Evolutionary conservation across 64 coral and sea anemone species (phyloP).

Genomic region (Orbicella faveolata): DNA sequence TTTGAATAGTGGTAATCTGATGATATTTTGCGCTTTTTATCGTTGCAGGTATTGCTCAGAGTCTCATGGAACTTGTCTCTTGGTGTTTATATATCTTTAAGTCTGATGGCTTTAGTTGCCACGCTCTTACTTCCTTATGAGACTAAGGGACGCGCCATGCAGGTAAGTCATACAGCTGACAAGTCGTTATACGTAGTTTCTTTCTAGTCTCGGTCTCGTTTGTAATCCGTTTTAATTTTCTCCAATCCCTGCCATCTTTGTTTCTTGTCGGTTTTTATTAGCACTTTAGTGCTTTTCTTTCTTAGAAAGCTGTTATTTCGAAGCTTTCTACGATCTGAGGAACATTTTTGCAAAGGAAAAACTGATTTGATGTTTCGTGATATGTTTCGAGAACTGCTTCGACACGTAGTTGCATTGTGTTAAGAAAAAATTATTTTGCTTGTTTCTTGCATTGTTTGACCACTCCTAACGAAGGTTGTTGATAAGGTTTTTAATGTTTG

Average conservation of each 20-base stretch:
- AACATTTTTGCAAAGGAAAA: no score
- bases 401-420: no score
- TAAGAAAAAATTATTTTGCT: background rate
- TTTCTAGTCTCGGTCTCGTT: background rate
- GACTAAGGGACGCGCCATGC: slow-evolving; percentile 58
- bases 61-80: slow-evolving; percentile 31
- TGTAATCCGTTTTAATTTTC: background rate
- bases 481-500: background rate
- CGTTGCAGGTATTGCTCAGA: slow-evolving; percentile 39
- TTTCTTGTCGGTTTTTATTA: no score
- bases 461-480: background rate
- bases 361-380: no score
- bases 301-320: no score
- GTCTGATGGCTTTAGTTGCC: slow-evolving; percentile 33
- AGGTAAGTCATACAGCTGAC: slow-evolving; percentile 8
- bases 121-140: slow-evolving; percentile 41
- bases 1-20: background rate
- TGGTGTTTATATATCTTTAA: slow-evolving; percentile 43
- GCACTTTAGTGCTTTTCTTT: no score
- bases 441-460: background rate
- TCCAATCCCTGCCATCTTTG: background rate
- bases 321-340: no score
- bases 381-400: no score
- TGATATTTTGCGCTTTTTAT: background rate
- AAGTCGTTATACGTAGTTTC: background rate